A percentile compares a stretch with the other conserved stretches of the same genome.
Conservation (phyloP, 2,797 vertebrate genomes). For the Pantherophis vulpinus region DNA sequence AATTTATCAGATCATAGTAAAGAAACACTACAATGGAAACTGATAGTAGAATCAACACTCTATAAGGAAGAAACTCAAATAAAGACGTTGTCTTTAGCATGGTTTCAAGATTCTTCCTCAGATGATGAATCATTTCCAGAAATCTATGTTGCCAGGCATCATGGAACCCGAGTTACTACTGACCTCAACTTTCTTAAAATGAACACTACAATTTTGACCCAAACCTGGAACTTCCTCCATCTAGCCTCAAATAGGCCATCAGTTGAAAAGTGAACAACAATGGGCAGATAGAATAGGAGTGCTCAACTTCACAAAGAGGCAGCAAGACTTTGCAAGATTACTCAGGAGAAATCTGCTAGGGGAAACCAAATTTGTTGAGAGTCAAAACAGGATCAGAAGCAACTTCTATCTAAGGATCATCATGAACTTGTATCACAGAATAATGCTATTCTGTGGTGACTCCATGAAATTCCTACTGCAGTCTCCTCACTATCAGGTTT, state of each 20-base stretch:
- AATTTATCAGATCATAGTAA: neutral
- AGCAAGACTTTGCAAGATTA: neutral
- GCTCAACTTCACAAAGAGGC: neutral
- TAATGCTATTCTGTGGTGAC: neutral
- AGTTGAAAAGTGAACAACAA: neutral
- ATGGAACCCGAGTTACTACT: neutral
- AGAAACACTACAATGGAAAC: neutral
- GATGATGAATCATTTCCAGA: neutral
- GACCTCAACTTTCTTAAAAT: neutral
- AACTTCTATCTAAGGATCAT: neutral
- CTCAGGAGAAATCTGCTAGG: neutral
- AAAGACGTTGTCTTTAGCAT: neutral
- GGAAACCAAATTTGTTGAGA: neutral
- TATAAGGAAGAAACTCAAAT: neutral
- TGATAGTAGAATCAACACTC: neutral
- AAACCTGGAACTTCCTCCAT: neutral
- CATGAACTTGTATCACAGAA: neutral
- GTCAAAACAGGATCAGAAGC: neutral
- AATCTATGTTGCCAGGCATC: neutral
- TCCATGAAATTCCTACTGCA: neutral
- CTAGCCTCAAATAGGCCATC: neutral
- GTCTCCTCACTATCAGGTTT: neutral
- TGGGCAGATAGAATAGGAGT: neutral
- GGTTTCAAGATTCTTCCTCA: neutral
- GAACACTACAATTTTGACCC: neutral